Base-by-base conservation (phyloP, 2,888 invertebrate species). In the Marasmarcha lunaedactyla region DNA sequence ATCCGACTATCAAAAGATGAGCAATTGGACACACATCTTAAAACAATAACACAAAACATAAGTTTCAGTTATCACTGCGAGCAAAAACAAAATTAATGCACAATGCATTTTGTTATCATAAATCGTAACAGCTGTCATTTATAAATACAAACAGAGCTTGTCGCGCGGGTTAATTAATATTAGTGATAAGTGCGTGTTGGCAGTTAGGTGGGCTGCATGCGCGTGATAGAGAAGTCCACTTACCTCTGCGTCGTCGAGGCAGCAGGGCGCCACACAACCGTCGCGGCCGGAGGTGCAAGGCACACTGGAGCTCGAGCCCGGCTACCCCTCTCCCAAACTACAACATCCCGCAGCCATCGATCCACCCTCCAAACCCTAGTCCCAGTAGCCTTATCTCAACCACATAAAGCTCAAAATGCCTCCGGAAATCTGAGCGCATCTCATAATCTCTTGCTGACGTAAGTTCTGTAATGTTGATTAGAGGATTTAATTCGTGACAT, bases 321-420 rank as follows among this genome's bases (percentile, higher is more conserved):
- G 40, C 43, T 26, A 46, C 42, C 41, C 50, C 55, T 43, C 52
- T 35, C 44, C 15, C 9, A 15, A 37, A 13, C 35, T 46, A 44
- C 51, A 43, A 45, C 52, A 57, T 49, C 60, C 57, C 61, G 49
- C 55, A 46, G 50, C 57, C 71, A 79, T 79, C 78, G 78, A 78
- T 78, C 78, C 71, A 67, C 68, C 68, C 69, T 61, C 51, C 54
- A 44, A 40, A 42, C 44, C 41, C 45, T 47, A 48, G 43, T 41
- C 46, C 42, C 35, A 33, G 44, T 42, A 36, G 46, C 51, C 50
- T 55, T 61, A 61, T 48, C 43, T 36, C 42, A 14, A 47, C 33
- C 35, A n/a, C 20, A 47, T 57, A 73, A 46, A 49, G 56, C 45
- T 51, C 53, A 58, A 43, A 62, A 56, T 60, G 41, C 43, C 14